Evolutionary conservation across 1,140 invertebrate species (phyloP), one percentile per base, ranked within the genome.

Genomic region (Epicauta chinensis): DNA sequence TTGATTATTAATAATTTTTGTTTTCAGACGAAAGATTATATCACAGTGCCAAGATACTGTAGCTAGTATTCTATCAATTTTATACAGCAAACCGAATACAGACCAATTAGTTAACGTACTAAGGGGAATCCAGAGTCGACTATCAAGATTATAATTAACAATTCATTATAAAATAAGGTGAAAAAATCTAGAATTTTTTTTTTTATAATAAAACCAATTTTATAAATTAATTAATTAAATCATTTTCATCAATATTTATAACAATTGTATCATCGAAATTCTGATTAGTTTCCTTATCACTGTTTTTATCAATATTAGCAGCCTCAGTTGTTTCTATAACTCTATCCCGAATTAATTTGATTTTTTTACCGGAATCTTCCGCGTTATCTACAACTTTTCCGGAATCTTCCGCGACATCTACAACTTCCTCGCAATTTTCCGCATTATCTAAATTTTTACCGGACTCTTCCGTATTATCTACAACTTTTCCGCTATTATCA

Each of bases 31-130:
- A 41, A 75, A 77, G 56, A 75, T 83, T 43, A 75, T 80, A 48
- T 78, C 80, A 1, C 77, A 81, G 50, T 80, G 80, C 30, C 79
- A 83, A 63, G 83, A 85, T 55, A 75, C 84, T 3, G 77, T 85
- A 41, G 81, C 81, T 0, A 79, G 77, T 17, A 80, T 82, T 63
- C 71, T 85, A 30, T 82, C 80, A 37, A 77, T 77, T 38, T 70
- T 84, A 2, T 84, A 84, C 63, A 81, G 79, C 58, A 84, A 84
- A 68, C 75, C 81, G 11, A 80, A 81, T 59, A 78, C 79, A 11
- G 71, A 76, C 38, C 66, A 75, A 44, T 63, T 81, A 38, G 75
- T 79, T 51, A 64, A 69, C 35, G 69, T 72, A 57, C 63, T 81
- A 12, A 70, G 76, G 46, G 73, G 69, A 15, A 74, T 80, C 51